Base-by-base conservation (phyloP, 2,113 vertebrate species). In the Peromyscus californicus region DNA sequence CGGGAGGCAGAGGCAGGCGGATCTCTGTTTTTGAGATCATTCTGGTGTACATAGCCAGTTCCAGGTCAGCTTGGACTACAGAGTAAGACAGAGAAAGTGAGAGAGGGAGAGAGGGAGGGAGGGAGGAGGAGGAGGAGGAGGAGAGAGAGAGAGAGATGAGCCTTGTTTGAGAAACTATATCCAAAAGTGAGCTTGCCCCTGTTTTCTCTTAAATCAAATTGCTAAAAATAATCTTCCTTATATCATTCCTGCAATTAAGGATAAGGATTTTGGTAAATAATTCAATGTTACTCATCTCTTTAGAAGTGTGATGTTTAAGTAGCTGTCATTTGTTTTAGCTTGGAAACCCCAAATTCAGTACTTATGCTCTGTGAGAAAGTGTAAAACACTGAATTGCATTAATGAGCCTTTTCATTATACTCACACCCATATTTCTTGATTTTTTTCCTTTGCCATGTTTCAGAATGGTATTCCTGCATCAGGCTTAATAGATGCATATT, bases 161-260 rank as follows among this genome's bases (percentile, higher is more conserved):
- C 22, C 70, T 88, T 89, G 24, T 89, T 78, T 85, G 8, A 80
- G 45, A 76, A 91, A 61, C 84, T 82, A 0, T 70, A 22, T 79
- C 92, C 96, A 93, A 63, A 93, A 82, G 42, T 85, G 45, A 95
- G 26, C n/a, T 61, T 3, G 0, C 70, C 70, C 26, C 8, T 80
- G 82, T 93, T 85, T 51, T 48, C 67, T 91, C 85, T 90, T 63
- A 89, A 24, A 72, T 92, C 48, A 90, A 48, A 12, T 86, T 93
- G 61, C 84, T 94, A 70, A 93, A 88, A 96, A 89, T 67, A 72
- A 92, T 57, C 31, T 48, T 82, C 63, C 19, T 59, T 33, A 7
- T 61, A 61, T 91, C 33, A 80, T 70, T 87, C 54, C 88, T 95
- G 89, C 61, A 93, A 22, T 94, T 57, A 74, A 84, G 76, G 36